Base-by-base conservation (phyloP, 2,888 invertebrate species). In the Chironomus tentans region DNA sequence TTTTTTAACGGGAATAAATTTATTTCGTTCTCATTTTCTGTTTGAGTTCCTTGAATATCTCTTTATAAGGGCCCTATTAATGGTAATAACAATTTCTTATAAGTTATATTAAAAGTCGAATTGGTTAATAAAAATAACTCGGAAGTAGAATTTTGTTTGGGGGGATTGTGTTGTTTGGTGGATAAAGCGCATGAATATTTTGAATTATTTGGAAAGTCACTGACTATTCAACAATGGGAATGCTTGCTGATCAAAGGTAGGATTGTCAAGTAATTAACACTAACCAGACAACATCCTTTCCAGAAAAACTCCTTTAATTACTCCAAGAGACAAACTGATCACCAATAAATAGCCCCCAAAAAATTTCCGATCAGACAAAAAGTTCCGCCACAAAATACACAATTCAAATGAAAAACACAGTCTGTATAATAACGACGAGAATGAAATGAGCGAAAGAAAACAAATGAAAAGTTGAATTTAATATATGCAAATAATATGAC, bases 401-500 rank as follows among this genome's bases (percentile, higher is more conserved):
- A 18, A 56, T 56, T 18, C 56, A 38, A 38, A 38, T 4, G 38
- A 38, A 38, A 10, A 1, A 38, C 2, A 10, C 38, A 38, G 38
- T 38, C 38, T 38, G 38, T 38, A 38, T 38, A 38, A 38, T 38
- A 38, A 38, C 38, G 38, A 38, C 38, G 10, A 38, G 38, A 38
- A 38, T 10, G 38, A 7, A 38, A 38, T 38, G 38, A 38, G 38
- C 38, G 38, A 38, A 38, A 18, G 28, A 70, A 70, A 70, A 46
- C 46, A 72, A 50, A 62, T 56, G 56, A 72, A 62, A 70, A 71
- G 48, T n/a, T 56, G 7, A 48, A 24, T 24, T 73, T 74, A 74
- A 74, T 74, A 46, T 74, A 74, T 74, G 74, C 74, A 74, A 74
- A 74, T 74, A 62, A 72, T 74, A 62, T 68, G 65, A 74, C 62